Base-by-base conservation (phyloP, 2,888 invertebrate species). In the Nymphalis polychloros region DNA sequence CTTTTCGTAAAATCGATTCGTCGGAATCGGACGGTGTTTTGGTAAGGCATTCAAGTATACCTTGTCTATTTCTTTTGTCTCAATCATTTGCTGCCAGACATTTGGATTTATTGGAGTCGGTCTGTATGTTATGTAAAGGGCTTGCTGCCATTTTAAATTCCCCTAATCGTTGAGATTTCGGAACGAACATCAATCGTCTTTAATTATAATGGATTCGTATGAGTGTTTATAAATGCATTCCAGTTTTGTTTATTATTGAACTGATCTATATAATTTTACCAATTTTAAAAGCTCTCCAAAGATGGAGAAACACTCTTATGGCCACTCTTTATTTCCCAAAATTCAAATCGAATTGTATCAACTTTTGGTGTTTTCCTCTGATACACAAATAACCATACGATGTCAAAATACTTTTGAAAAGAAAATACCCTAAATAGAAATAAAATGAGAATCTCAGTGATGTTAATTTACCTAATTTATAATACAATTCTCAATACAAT, bases 1-100 rank as follows among this genome's bases (percentile, higher is more conserved):
- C 78, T 80, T 81, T 82, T 79, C 75, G 75, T 78, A 76, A 79
- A 84, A 85, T 86, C 84, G 84, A 84, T 88, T 86, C 86, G 75
- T 69, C 71, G 79, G 86, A 90, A 88, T 86, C 76, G 73, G 67
- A 59, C 57, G 57, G 79, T 57, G 66, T 61, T 69, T 59, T 77
- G 76, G 76, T 80, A 76, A 77, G 75, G 82, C 79, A 84, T 84
- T 79, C 68, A 48, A 59, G 71, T 61, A 68, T 69, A 63, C 69
- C 67, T 73, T 71, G 66, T 70, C 72, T 63, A 64, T 84, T 85
- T 81, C 80, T 84, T 84, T 81, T 82, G 83, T 85, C 83, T 84
- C 83, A 84, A 86, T 87, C 82, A 83, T 82, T 80, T 73, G 78
- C 73, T 81, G 85, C 84, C 81, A 79, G 76, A 76, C 78, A 76